These are phyloP conservation scores for Artibeus lituratus DNA, from an alignment of 2,797 vertebrate genomes.

Conservation along the genomic window DNA sequence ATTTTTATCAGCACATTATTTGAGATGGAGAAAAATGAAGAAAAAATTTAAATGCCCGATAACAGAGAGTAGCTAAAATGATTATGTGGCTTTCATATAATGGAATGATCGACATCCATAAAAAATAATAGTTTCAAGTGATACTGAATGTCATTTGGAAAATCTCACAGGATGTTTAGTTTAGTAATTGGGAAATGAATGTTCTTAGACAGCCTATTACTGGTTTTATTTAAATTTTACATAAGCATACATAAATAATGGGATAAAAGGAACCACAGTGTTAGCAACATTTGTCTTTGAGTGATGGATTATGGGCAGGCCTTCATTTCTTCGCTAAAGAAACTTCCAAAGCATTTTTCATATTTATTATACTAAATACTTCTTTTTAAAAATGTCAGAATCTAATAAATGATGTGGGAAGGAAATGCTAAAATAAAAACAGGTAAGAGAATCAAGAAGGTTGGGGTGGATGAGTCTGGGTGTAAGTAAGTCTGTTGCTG, in stretches of 20 bases:
- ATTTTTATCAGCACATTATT: constrained; percentile 2
- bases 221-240: constrained; percentile 3
- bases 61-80: background rate
- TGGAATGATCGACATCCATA: background rate
- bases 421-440: background rate
- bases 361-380: background rate
- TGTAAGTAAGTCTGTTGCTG: background rate
- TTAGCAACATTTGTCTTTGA: background rate
- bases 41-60: constrained; percentile 10
- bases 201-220: background rate
- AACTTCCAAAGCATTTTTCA: background rate
- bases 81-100: background rate
- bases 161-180: background rate
- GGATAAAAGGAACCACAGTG: background rate
- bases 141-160: background rate
- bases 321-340: background rate
- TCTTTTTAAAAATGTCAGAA: background rate
- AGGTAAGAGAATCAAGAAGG: background rate
- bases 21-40: background rate
- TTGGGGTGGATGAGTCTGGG: background rate
- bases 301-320: background rate
- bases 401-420: background rate
- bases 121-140: constrained; percentile 2
- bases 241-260: background rate
- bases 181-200: background rate